Conservation (phyloP, 2,888 invertebrate species). For the Galerucella calmariensis region DNA sequence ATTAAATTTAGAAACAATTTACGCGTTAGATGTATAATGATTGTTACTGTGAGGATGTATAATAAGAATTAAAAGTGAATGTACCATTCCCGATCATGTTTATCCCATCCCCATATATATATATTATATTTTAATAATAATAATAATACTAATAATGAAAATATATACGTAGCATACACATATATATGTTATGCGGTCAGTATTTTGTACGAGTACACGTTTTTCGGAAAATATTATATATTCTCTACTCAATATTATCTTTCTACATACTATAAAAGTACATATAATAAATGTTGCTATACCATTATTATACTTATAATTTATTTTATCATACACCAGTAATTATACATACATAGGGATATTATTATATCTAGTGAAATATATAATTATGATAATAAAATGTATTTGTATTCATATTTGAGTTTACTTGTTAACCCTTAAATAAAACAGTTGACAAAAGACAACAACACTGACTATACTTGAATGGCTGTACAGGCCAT, state of each 20-base stretch:
- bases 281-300: conserved; percentile 66
- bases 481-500: no score
- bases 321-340: conserved; percentile 66
- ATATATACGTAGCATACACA: conserved; percentile 61
- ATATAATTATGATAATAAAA: conserved; percentile 67
- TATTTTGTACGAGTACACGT: conserved; percentile 67
- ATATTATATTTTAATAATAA: conserved; percentile 57
- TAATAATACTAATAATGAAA: conserved; percentile 41
- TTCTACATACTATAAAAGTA: conserved; percentile 63
- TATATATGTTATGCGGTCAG: conserved; percentile 61
- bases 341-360: conserved; percentile 65
- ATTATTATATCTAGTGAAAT: conserved; percentile 66
- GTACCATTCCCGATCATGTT: conserved; percentile 59
- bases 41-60: conserved; percentile 64
- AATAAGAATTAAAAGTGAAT: conserved; percentile 60
- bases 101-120: conserved; percentile 62
- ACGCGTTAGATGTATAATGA: conserved; percentile 55
- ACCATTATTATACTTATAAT: conserved; percentile 64
- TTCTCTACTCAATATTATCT: conserved; percentile 65
- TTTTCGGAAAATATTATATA: conserved; percentile 63
- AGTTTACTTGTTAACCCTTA: neutral
- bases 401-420: conserved; percentile 65
- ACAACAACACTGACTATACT: no score
- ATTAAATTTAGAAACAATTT: conserved; percentile 52
- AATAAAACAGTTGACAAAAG: neutral